Conservation (phyloP, 2,797 vertebrate species). For the Otolemur crassicaudatus region DNA sequence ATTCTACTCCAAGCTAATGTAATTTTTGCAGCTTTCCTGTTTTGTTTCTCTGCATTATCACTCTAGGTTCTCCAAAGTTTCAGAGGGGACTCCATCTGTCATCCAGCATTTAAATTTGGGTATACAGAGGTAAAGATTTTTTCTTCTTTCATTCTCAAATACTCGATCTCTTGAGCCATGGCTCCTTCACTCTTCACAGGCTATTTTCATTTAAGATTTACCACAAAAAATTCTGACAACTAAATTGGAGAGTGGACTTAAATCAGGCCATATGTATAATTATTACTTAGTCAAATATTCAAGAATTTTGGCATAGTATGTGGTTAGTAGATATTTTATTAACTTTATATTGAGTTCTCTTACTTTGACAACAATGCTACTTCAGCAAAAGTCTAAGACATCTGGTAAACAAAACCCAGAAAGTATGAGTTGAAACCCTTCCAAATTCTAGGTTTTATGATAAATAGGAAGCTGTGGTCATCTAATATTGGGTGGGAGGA, state of each 20-base stretch:
- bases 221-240: slow-evolving; percentile 16
- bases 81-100: not conserved
- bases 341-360: not conserved
- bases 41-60: slow-evolving; percentile 11
- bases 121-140: not conserved
- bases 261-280: not conserved
- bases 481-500: not conserved
- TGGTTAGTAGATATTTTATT: not conserved
- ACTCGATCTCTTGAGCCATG: not conserved
- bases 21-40: slow-evolving; percentile 17
- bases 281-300: not conserved
- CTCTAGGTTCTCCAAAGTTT: slow-evolving; percentile 2
- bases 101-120: not conserved
- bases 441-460: not conserved
- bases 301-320: not conserved
- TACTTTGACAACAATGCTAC: slow-evolving; percentile 8
- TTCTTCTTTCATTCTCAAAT: not conserved
- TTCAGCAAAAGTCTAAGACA: not conserved
- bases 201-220: slow-evolving; percentile 35
- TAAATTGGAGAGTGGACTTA: not conserved
- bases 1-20: slow-evolving; percentile 9
- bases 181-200: not conserved
- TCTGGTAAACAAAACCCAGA: slow-evolving; percentile 21
- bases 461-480: not conserved
- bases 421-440: not conserved